Evolutionary conservation across 1,140 invertebrate genomes (phyloP).

Genomic region (Drosophila grimshawi): DNA sequence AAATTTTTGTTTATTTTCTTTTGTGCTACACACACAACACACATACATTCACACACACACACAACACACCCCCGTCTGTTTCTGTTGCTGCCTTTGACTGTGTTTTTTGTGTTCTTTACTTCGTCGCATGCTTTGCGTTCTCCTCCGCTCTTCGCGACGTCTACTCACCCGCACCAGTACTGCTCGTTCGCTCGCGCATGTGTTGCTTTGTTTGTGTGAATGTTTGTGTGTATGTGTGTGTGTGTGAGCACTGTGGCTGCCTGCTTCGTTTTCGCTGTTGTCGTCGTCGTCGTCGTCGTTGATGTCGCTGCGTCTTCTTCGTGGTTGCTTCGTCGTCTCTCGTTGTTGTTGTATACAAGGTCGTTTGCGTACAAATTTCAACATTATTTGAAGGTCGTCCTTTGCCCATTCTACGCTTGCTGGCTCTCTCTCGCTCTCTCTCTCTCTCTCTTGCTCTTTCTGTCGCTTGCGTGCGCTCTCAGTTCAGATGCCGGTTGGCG

Average conservation of each 20-base stretch:
- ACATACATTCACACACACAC: neutral
- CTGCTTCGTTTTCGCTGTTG: constrained; percentile 54
- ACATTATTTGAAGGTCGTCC: constrained; percentile 85
- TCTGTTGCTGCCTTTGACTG: constrained; percentile 27
- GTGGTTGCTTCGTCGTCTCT: constrained; percentile 54
- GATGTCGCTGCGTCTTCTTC: constrained; percentile 63
- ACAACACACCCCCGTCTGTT: constrained; percentile 32
- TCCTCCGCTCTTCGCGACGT: constrained; percentile 16
- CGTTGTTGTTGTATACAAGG: constrained; percentile 83
- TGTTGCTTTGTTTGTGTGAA: constrained; percentile 48
- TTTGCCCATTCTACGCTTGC: constrained; percentile 64
- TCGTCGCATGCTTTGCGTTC: constrained; percentile 41
- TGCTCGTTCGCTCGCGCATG: constrained; percentile 53
- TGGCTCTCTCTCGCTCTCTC: constrained; percentile 31
- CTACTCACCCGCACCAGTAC: constrained; percentile 30
- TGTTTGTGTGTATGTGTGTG: constrained; percentile 29
- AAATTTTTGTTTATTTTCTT: constrained; percentile 77
- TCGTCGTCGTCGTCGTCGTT: constrained; percentile 36
- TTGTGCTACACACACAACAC: constrained; percentile 46
- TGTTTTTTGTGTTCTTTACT: constrained; percentile 53
- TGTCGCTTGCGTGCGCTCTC: constrained; percentile 23
- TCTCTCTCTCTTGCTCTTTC: constrained; percentile 31
- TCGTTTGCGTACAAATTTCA: constrained; percentile 85
- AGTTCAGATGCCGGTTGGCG: constrained; percentile 38
- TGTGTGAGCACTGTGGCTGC: constrained; percentile 35